Evolutionary conservation across 2,888 invertebrate genomes (phyloP).

Genomic region (Cosmopolites sordidus): DNA sequence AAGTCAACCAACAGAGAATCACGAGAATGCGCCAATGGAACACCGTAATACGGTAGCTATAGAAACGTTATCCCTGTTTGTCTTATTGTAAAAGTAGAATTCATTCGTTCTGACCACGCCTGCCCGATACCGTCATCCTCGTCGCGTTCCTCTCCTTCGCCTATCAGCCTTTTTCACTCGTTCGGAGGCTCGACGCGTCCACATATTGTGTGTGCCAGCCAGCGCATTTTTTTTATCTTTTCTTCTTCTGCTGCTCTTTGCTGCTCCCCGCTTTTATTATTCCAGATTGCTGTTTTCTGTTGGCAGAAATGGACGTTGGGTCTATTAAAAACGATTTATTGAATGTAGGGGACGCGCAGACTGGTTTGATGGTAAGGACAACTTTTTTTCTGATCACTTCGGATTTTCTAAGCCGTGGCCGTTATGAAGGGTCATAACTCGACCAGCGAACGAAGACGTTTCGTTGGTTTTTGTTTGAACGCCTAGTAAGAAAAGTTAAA

Average conservation of each 20-base stretch:
- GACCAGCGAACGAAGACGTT: no score
- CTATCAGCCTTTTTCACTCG: background rate
- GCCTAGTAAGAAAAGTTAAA: no score
- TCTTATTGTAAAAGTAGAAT: constrained; percentile 49
- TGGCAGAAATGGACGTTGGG: background rate
- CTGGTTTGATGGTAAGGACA: constrained; percentile 7
- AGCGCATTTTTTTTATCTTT: background rate
- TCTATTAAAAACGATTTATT: constrained; percentile 28
- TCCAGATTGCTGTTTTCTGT: background rate
- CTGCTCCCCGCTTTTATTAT: background rate
- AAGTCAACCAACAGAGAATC: constrained; percentile 9
- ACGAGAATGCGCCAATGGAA: constrained; percentile 43
- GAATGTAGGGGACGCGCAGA: constrained; percentile 5
- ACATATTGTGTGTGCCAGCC: constrained; percentile 11
- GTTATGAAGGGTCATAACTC: no score
- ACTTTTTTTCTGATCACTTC: constrained; percentile 6
- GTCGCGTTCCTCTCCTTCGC: constrained; percentile 3
- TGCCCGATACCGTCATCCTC: constrained; percentile 25
- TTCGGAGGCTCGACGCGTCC: background rate
- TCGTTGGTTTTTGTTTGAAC: no score
- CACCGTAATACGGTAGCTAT: constrained; percentile 51
- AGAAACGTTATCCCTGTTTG: constrained; percentile 47
- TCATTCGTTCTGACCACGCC: constrained; percentile 46
- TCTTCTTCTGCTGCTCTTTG: background rate
- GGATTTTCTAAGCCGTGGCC: background rate